Evolutionary conservation across 2,113 vertebrate genomes (phyloP).

Genomic region (Sceloporus tristichus): DNA sequence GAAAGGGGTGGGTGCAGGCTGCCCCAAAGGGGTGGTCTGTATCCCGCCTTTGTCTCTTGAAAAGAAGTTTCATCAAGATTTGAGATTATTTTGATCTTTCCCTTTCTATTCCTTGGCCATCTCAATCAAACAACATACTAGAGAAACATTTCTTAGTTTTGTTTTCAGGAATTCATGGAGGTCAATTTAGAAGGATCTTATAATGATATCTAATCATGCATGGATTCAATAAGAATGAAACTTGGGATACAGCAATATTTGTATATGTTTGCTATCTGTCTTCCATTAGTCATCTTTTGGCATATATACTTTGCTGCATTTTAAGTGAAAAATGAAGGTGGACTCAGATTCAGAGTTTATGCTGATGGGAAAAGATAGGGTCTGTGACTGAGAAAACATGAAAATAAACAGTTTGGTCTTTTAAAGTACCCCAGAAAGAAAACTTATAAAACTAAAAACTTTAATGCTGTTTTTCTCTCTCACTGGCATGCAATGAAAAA

Average conservation of each 20-base stretch:
- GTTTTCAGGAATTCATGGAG: not conserved
- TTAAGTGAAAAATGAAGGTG: slow-evolving; percentile 32
- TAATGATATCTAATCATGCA: slow-evolving; percentile 20
- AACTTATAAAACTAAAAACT: slow-evolving; percentile 54
- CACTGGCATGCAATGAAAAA: slow-evolving; percentile 60
- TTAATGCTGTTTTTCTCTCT: slow-evolving; percentile 52
- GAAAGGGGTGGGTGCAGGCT: no score
- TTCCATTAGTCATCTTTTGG: not conserved
- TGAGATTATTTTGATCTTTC: not conserved
- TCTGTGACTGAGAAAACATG: slow-evolving; percentile 34
- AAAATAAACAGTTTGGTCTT: slow-evolving; percentile 55
- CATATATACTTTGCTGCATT: not conserved
- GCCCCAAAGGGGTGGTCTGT: no score
- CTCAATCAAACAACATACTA: not conserved
- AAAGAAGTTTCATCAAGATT: not conserved
- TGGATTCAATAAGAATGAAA: not conserved
- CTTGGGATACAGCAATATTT: slow-evolving; percentile 17
- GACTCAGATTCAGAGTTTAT: slow-evolving; percentile 21
- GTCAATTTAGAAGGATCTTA: not conserved
- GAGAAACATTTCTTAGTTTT: not conserved
- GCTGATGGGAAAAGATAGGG: slow-evolving; percentile 12
- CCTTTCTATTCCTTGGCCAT: not conserved
- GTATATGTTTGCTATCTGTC: slow-evolving; percentile 1
- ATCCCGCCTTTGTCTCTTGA: not conserved
- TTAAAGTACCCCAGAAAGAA: slow-evolving; percentile 53